Conservation (phyloP, 2,888 invertebrate species). For the Xylophagus ater region DNA sequence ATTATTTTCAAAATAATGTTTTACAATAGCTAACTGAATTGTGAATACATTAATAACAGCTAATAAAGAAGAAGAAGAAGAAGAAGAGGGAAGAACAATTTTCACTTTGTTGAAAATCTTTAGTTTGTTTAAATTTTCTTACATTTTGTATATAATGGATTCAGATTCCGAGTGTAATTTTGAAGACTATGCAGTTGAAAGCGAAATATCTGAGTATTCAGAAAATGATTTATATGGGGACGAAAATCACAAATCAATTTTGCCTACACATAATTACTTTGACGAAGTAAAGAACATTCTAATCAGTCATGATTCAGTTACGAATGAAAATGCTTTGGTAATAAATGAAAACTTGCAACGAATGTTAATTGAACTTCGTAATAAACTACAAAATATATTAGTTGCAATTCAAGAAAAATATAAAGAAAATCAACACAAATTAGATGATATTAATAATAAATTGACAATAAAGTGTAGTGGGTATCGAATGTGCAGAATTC, state of each 20-base stretch:
- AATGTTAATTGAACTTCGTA: slow-evolving; percentile 22
- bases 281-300: slow-evolving; percentile 3
- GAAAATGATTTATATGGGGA: neutral
- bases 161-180: neutral
- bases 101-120: neutral
- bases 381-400: slow-evolving; percentile 21
- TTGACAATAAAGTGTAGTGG: slow-evolving; percentile 21
- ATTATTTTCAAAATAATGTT: too few species aligned
- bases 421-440: slow-evolving; percentile 21
- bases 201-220: too few species aligned
- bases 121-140: neutral
- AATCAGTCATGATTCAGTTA: neutral
- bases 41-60: too few species aligned
- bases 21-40: too few species aligned
- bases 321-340: slow-evolving; percentile 22
- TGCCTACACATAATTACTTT: slow-evolving; percentile 1
- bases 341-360: slow-evolving; percentile 28
- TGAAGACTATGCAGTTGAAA: neutral
- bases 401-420: too few species aligned
- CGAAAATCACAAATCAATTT: neutral
- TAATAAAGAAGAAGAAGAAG: too few species aligned
- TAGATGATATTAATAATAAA: slow-evolving; percentile 22
- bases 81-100: too few species aligned
- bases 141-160: neutral
- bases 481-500: slow-evolving; percentile 42